Percentiles rank a stretch among this genome's conserved stretches.
These are phyloP conservation scores for Rhagonycha fulva DNA, from an alignment of 2,888 invertebrate species.

Conservation along the genomic window DNA sequence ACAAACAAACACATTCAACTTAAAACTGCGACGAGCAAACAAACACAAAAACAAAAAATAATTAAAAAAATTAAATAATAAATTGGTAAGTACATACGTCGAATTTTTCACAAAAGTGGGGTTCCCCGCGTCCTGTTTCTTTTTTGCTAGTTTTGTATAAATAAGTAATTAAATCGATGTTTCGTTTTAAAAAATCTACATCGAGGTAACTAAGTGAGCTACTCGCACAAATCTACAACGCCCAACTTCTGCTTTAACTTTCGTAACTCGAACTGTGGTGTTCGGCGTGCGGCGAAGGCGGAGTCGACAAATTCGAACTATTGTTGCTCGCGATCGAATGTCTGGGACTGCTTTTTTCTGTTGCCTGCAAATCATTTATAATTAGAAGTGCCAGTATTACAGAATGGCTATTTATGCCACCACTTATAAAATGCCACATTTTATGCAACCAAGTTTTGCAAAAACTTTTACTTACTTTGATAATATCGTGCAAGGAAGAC, in stretches of 20 bases:
- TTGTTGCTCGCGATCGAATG: constrained; percentile 76
- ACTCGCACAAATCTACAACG: background rate
- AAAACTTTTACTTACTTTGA: constrained; percentile 58
- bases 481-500: constrained; percentile 75
- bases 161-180: constrained; percentile 5
- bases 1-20: background rate
- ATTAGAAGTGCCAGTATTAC: constrained; percentile 7
- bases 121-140: background rate
- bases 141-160: background rate
- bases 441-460: background rate
- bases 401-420: background rate
- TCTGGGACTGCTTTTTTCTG: constrained; percentile 62
- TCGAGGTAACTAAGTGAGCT: constrained; percentile 28
- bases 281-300: constrained; percentile 70
- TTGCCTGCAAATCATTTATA: constrained; percentile 42
- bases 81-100: background rate
- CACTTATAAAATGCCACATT: background rate
- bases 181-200: constrained; percentile 19
- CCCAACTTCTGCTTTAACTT: constrained; percentile 54
- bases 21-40: background rate
- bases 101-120: background rate
- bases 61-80: background rate
- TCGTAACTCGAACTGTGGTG: constrained; percentile 70
- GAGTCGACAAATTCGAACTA: constrained; percentile 74
- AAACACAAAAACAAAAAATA: background rate